Evolutionary conservation across 1,140 invertebrate genomes (phyloP).

Genomic region (Theocolax elegans): DNA sequence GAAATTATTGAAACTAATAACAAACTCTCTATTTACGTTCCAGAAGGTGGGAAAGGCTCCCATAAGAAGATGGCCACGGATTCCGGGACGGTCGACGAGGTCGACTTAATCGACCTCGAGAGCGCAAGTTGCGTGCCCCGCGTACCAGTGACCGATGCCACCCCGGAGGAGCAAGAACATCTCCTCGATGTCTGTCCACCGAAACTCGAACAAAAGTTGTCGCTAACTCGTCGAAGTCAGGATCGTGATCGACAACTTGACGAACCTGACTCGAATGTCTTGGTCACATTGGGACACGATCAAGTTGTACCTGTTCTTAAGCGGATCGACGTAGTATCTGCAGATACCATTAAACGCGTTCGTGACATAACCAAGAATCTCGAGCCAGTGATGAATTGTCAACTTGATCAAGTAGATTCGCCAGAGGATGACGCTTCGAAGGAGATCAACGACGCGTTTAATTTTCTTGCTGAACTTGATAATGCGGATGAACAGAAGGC

Average conservation of each 20-base stretch:
- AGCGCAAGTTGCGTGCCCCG: conserved; percentile 49
- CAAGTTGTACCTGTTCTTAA: conserved; percentile 59
- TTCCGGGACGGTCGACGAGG: conserved; percentile 49
- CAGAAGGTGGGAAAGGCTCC: conserved; percentile 1
- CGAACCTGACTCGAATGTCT: conserved; percentile 49
- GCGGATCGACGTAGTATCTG: conserved; percentile 63
- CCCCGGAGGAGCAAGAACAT: conserved; percentile 61
- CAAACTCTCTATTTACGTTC: conserved; percentile 4
- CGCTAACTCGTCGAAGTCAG: conserved; percentile 47
- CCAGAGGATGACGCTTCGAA: conserved; percentile 47
- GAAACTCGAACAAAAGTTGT: conserved; percentile 62
- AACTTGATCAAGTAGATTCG: neutral
- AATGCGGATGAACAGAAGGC: conserved; percentile 50
- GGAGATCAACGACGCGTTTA: conserved; percentile 60
- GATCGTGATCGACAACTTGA: conserved; percentile 43
- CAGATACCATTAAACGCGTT: conserved; percentile 63
- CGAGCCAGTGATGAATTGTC: conserved; percentile 56
- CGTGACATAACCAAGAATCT: conserved; percentile 63
- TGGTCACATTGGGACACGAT: conserved; percentile 63
- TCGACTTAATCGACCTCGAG: conserved; percentile 62
- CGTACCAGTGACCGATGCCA: conserved; percentile 42
- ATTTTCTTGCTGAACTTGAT: conserved; percentile 59
- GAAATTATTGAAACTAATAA: too few relatives aligned
- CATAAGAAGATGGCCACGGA: conserved; percentile 5
- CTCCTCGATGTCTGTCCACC: conserved; percentile 63